phyloP scores from a whole-genome alignment of 1,140 invertebrate species.

The Drosophila carrolli region DNA sequence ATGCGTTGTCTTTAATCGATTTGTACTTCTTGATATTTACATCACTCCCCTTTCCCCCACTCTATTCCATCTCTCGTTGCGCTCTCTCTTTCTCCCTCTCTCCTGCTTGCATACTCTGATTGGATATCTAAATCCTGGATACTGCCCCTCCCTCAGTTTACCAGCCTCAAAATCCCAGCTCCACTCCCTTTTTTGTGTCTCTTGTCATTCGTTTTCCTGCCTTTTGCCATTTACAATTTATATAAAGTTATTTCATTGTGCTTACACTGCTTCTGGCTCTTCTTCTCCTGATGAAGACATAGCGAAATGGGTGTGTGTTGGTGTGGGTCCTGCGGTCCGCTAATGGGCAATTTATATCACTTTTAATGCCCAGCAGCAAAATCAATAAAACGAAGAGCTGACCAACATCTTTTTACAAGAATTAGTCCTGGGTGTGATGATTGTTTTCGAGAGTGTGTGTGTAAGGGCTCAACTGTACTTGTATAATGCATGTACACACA shows the following conservation, averaged over 20 bases:
- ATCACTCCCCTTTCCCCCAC: conserved; percentile 33
- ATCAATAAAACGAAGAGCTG: conserved; percentile 63
- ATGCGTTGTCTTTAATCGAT: conserved; percentile 79
- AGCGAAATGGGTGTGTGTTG: conserved; percentile 26
- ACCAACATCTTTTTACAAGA: conserved; percentile 63
- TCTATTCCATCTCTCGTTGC: conserved; percentile 3
- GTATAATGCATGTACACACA: conserved; percentile 23
- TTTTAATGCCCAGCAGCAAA: conserved; percentile 66
- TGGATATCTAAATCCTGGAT: conserved; percentile 81
- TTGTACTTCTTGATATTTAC: conserved; percentile 82
- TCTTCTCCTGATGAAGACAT: conserved; percentile 45
- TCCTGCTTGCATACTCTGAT: conserved; percentile 66
- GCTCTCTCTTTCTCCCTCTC: conserved; percentile 2
- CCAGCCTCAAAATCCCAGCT: conserved; percentile 46
- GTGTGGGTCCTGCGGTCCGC: conserved; percentile 42
- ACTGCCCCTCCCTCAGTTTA: conserved; percentile 44
- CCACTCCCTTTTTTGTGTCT: conserved; percentile 62
- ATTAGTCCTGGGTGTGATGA: conserved; percentile 34
- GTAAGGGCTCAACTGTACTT: conserved; percentile 67
- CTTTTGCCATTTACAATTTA: conserved; percentile 72
- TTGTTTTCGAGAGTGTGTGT: conserved; percentile 23
- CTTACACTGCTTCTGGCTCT: conserved; percentile 9
- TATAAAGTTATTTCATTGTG: conserved; percentile 80
- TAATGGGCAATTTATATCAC: conserved; percentile 79
- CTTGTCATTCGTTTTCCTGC: conserved; percentile 40